These are phyloP conservation scores for Caenorhabditis latens DNA, from an alignment of 1,140 invertebrate genomes.

Conservation along the genomic window DNA sequence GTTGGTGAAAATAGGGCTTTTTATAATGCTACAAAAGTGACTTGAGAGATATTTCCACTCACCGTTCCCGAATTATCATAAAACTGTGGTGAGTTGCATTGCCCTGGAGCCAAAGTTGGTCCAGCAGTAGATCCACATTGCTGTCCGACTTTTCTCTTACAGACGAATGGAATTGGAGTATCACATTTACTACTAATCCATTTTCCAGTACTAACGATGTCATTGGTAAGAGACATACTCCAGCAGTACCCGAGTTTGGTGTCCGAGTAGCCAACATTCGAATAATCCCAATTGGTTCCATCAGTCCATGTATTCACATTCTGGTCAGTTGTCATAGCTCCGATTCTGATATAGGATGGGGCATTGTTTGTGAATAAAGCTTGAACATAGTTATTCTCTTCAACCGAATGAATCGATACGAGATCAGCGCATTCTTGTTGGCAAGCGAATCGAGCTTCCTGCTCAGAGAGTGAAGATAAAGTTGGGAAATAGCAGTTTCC, in stretches of 20 bases:
- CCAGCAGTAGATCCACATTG: slow-evolving; percentile 24
- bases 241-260: background rate
- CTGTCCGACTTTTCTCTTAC: slow-evolving; percentile 5
- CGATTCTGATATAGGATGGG: slow-evolving; percentile 30
- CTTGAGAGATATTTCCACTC: background rate
- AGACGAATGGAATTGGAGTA: slow-evolving; percentile 33
- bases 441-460: slow-evolving; percentile 31
- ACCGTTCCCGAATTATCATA: slow-evolving; percentile 22
- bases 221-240: slow-evolving; percentile 31
- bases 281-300: slow-evolving; percentile 15
- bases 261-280: slow-evolving; percentile 1
- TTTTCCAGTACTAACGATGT: slow-evolving; percentile 35
- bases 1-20: background rate
- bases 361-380: slow-evolving; percentile 23
- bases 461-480: background rate
- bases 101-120: slow-evolving; percentile 1
- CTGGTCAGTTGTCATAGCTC: background rate
- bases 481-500: slow-evolving; percentile 28
- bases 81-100: slow-evolving; percentile 5
- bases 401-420: slow-evolving; percentile 21
- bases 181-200: slow-evolving; percentile 46
- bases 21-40: too few species aligned
- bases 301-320: slow-evolving; percentile 14
- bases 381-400: slow-evolving; percentile 41
- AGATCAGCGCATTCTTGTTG: slow-evolving; percentile 26